A percentile compares a stretch with the other conserved stretches of the same genome.
phyloP scores from a whole-genome alignment of 1,140 invertebrate genomes.

The Arion vulgaris region DNA sequence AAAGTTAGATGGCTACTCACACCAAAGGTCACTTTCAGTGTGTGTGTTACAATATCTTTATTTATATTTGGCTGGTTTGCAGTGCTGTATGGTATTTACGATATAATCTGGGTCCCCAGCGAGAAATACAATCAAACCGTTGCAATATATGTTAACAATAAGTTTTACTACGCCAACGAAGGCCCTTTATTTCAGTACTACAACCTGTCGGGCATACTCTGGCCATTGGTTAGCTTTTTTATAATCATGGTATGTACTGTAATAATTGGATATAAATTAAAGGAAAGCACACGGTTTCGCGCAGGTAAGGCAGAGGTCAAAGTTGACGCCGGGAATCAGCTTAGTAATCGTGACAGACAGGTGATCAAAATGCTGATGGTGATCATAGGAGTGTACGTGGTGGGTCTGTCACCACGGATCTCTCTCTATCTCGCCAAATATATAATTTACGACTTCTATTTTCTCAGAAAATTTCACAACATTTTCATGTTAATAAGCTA shows the following conservation, averaged over 20 bases:
- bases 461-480: slow-evolving; percentile 21
- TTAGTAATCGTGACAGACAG: slow-evolving; percentile 13
- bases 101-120: slow-evolving; percentile 16
- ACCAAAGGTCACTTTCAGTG: slow-evolving; percentile 23
- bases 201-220: slow-evolving; percentile 30
- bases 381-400: slow-evolving; percentile 11
- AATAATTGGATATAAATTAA: slow-evolving; percentile 28
- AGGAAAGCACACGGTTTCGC: slow-evolving; percentile 20
- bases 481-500: slow-evolving; percentile 24
- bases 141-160: slow-evolving; percentile 17
- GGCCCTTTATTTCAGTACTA: slow-evolving; percentile 29
- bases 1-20: slow-evolving; percentile 29
- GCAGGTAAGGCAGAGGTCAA: neutral
- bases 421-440: slow-evolving; percentile 15
- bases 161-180: slow-evolving; percentile 20
- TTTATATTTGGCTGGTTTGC: slow-evolving; percentile 31
- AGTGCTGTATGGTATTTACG: slow-evolving; percentile 24
- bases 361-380: slow-evolving; percentile 32
- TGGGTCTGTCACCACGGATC: slow-evolving; percentile 9
- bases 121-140: neutral
- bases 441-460: slow-evolving; percentile 30
- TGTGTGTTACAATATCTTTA: slow-evolving; percentile 6
- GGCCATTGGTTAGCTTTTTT: slow-evolving; percentile 12
- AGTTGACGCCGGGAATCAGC: neutral
- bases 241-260: slow-evolving; percentile 1